Base-by-base conservation (phyloP, 2,888 invertebrate species). In the Petrolisthes manimaculis region DNA sequence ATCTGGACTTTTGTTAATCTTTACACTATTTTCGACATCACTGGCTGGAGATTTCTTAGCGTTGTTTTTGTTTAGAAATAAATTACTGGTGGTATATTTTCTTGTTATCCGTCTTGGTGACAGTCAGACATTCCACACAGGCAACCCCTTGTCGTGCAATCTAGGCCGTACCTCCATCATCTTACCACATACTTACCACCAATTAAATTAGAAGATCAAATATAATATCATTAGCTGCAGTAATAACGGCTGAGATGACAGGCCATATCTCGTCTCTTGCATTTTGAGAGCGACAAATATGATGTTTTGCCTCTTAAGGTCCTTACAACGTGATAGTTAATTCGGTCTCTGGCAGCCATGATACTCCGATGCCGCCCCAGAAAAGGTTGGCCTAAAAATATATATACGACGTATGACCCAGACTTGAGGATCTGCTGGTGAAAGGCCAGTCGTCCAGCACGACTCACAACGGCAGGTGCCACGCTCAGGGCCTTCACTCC, bases 371-470 rank as follows among this genome's bases (percentile, higher is more conserved):
- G 61, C 84, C 84, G 84, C 56, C 77, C 84, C 84, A 77, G 77
- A 84, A 84, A 84, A 77, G 77, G 56, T 18, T n/a, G 71, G 84
- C 61, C 80, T 84, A 84, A 77, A 84, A 77, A 84, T 84, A 84
- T 37, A 37, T 77, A 84, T 77, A 84, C 77, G 74, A 84, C 84
- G 84, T 77, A 84, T 84, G 84, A 77, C 84, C 69, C 71, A 83
- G 75, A 61, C 84, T 14, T 74, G 77, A 77, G 74, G 75, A 77
- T 74, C 84, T 37, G 37, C 37, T 37, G 84, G 84, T 77, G 61
- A 77, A 56, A 77, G 77, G 84, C 77, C 84, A 84, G 84, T 84
- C 84, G 84, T 84, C 77, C 84, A 84, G 84, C 61, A 84, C 84
- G 84, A 55, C 84, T 77, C 84, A 84, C 84, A 56, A 77, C 75